phyloP scores from a whole-genome alignment of 2,797 vertebrate genomes.

The Vipera latastei region DNA sequence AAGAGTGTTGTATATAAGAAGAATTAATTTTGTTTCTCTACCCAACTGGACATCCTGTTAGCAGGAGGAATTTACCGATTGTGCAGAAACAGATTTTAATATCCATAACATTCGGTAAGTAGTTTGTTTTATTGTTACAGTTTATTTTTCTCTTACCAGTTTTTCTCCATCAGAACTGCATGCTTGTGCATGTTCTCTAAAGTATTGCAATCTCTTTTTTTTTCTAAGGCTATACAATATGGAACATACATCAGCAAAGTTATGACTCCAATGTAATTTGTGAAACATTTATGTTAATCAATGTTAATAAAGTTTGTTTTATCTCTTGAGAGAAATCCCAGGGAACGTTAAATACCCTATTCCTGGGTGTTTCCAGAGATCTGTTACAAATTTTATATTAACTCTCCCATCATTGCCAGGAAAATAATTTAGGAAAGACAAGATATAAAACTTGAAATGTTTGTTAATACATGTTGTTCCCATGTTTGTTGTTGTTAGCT shows the following conservation, averaged over 20 bases:
- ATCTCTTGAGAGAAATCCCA: not conserved
- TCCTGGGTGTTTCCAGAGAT: not conserved
- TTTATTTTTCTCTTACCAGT: not conserved
- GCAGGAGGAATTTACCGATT: not conserved
- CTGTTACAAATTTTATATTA: no score
- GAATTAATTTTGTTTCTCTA: not conserved
- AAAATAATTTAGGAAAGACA: no score
- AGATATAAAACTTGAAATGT: no score
- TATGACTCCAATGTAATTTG: not conserved
- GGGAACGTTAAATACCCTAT: not conserved
- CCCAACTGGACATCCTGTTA: not conserved
- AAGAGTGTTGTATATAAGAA: not conserved
- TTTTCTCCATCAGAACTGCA: not conserved
- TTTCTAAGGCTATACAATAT: not conserved
- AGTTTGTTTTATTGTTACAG: not conserved
- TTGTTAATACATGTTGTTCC: no score
- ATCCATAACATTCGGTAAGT: constrained; percentile 24
- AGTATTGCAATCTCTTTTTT: not conserved
- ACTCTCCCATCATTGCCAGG: no score
- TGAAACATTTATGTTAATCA: not conserved
- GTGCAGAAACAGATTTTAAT: not conserved
- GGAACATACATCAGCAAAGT: not conserved
- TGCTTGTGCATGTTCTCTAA: not conserved
- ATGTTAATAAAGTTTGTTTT: not conserved
- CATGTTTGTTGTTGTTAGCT: no score